phyloP scores from a whole-genome alignment of 2,797 vertebrate species.

The Gobionotothen gibberifrons region DNA sequence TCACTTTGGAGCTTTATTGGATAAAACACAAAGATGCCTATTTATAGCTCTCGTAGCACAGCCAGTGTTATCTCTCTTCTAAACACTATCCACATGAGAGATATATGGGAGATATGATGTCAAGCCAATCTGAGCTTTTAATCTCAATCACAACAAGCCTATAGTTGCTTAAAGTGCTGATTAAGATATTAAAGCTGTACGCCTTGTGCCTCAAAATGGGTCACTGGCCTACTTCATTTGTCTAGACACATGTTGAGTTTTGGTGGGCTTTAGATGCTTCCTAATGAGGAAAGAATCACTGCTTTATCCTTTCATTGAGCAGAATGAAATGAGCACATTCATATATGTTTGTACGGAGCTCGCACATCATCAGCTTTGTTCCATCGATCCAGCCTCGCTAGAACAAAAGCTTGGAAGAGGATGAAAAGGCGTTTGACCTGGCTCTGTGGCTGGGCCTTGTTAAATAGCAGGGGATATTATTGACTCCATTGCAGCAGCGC shows the following conservation, averaged over 20 bases:
- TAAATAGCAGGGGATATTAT: slow-evolving; percentile 76
- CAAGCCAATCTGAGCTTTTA: slow-evolving; percentile 31
- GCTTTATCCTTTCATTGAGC: slow-evolving; percentile 29
- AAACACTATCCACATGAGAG: slow-evolving; percentile 13
- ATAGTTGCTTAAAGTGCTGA: slow-evolving; percentile 4
- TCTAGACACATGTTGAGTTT: slow-evolving; percentile 8
- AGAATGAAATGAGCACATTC: slow-evolving; percentile 41
- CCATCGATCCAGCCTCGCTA: slow-evolving; percentile 57
- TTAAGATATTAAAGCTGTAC: slow-evolving; percentile 5
- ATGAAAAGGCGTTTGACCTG: slow-evolving; percentile 70
- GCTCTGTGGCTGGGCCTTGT: slow-evolving; percentile 64
- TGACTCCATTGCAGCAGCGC: slow-evolving; percentile 73
- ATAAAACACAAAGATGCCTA: slow-evolving; percentile 59
- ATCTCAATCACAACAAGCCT: slow-evolving; percentile 11
- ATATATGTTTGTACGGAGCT: slow-evolving; percentile 18
- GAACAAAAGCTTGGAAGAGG: slow-evolving; percentile 63
- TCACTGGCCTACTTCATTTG: slow-evolving; percentile 5
- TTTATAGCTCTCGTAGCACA: slow-evolving; percentile 47
- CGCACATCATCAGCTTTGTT: slow-evolving; percentile 65
- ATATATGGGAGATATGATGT: slow-evolving; percentile 1
- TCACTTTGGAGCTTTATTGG: slow-evolving; percentile 58
- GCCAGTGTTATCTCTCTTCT: slow-evolving; percentile 13
- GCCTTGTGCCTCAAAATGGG: slow-evolving; percentile 11
- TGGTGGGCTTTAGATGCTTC: background rate
- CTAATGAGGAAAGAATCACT: slow-evolving; percentile 24